These are phyloP conservation scores for Aldrovandia affinis DNA, from an alignment of 2,797 vertebrate species.

Conservation along the genomic window DNA sequence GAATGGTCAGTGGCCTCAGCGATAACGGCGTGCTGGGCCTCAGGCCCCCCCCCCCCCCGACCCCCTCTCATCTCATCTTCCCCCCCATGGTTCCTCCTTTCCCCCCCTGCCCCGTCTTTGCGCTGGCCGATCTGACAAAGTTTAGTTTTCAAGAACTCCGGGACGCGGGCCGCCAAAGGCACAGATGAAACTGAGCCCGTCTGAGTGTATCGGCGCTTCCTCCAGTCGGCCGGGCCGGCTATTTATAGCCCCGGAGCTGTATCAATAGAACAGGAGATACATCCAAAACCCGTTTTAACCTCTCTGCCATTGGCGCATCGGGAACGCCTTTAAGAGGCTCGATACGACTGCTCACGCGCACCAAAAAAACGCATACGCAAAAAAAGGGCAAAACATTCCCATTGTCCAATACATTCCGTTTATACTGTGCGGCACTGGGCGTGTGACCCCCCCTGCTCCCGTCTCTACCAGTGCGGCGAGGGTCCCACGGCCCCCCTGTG, in stretches of 20 bases:
- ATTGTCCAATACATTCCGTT: not conserved
- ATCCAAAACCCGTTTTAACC: conserved; percentile 33
- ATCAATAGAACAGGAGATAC: conserved; percentile 35
- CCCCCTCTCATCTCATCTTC: not conserved
- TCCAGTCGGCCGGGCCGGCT: conserved; percentile 21
- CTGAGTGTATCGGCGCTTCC: conserved; percentile 23
- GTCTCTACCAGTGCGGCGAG: not conserved
- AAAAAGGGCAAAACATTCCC: too few species aligned
- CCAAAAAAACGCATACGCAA: too few species aligned
- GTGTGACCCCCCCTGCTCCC: not conserved
- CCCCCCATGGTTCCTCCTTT: not conserved
- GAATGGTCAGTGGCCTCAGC: not conserved
- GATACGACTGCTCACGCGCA: conserved; percentile 16
- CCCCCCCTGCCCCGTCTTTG: not conserved
- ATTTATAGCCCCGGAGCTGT: conserved; percentile 37
- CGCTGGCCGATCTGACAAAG: conserved; percentile 28
- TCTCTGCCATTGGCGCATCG: conserved; percentile 36
- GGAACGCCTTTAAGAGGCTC: conserved; percentile 12
- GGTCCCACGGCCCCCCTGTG: not conserved
- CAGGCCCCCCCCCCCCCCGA: not conserved
- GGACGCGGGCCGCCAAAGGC: conserved; percentile 27
- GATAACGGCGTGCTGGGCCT: not conserved
- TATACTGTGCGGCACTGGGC: not conserved
- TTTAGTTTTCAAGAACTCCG: conserved; percentile 24
- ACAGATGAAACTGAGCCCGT: conserved; percentile 29